A percentile compares a stretch with the other conserved stretches of the same genome.
Conservation (phyloP, 2,888 invertebrate species). For the Rapana venosa region DNA sequence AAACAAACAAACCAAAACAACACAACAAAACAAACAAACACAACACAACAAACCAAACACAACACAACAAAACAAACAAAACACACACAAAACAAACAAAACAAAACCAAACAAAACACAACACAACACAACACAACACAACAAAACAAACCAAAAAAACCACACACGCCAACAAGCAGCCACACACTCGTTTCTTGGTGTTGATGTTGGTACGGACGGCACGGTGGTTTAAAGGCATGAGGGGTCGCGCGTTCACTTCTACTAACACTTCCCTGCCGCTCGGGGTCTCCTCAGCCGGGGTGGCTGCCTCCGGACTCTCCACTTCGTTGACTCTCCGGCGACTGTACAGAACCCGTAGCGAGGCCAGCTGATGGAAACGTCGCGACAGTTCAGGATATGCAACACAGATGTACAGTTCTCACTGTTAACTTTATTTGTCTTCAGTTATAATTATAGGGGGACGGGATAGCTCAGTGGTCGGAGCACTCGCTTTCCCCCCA, state of each 20-base stretch:
- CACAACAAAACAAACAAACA: not conserved
- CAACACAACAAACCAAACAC: not conserved
- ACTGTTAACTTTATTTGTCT: too few species aligned
- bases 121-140: too few species aligned
- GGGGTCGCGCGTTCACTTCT: slow-evolving; percentile 64
- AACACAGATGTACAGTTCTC: too few species aligned
- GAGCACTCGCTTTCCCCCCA: too few species aligned
- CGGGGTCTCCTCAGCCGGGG: slow-evolving; percentile 47
- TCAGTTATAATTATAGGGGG: too few species aligned
- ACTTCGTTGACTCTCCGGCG: slow-evolving; percentile 59
- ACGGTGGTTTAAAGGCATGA: slow-evolving; percentile 64
- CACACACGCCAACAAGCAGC: too few species aligned
- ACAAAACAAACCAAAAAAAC: too few species aligned
- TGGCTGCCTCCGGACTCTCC: slow-evolving; percentile 35
- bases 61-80: not conserved
- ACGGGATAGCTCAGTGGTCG: too few species aligned
- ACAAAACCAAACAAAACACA: too few species aligned
- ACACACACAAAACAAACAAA: too few species aligned
- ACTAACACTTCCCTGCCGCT: slow-evolving; percentile 39
- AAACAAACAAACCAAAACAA: not conserved
- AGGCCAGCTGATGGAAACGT: slow-evolving; percentile 43
- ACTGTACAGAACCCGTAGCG: slow-evolving; percentile 61
- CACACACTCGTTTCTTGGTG: slow-evolving; percentile 55
- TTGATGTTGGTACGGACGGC: slow-evolving; percentile 70
- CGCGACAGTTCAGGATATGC: too few species aligned